Base-by-base conservation (phyloP, 2,888 invertebrate species). In the Entomobrya multifasciata region DNA sequence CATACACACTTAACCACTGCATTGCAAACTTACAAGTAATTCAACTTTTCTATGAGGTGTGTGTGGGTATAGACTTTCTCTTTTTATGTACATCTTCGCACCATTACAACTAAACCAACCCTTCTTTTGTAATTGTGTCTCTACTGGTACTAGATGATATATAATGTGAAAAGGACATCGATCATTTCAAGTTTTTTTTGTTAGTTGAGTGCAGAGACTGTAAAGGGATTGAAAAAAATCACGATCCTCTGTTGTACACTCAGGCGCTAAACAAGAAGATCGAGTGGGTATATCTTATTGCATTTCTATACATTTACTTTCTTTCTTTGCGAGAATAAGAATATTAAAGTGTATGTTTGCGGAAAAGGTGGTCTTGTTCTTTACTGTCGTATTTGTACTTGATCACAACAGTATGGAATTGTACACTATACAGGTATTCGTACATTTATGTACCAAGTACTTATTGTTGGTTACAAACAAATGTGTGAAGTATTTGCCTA, bases 121-220 rank as follows among this genome's bases (percentile, higher is more conserved):
- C 72, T 30, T 72, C 44, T 49, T 44, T 47, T 49, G 41, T 65
- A 65, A 55, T 25, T 41, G 13, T 36, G 36, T 36, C 36, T 8
- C 8, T 57, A 52, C 22, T 52, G 57, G 25, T 57, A 36, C 22
- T 27, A 47, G 22, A 15, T 25, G 72, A 25, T 47, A 47, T 22
- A 57, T 72, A 30, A 27, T 30, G 55, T 30, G 41, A 60, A 65
- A 67, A 52, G 67, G 27, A 79, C 78, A 62, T 80, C 67, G 79
- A 80, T 80, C 67, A 80, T 67, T 36, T n/a, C 67, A 65, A 52
- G 67, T 80, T 80, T n/a, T n/a, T 65, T 67, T 36, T 65, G 44
- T 72, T 72, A 62, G 65, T 22, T 20, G 65, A n/a, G n/a, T 30
- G 65, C 65, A 41, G 47, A 67, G 79, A 80, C 65, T 62, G 79